Evolutionary conservation across 2,797 vertebrate genomes (phyloP), one percentile per base, ranked within the genome.

Genomic region (Chelon auratus): DNA sequence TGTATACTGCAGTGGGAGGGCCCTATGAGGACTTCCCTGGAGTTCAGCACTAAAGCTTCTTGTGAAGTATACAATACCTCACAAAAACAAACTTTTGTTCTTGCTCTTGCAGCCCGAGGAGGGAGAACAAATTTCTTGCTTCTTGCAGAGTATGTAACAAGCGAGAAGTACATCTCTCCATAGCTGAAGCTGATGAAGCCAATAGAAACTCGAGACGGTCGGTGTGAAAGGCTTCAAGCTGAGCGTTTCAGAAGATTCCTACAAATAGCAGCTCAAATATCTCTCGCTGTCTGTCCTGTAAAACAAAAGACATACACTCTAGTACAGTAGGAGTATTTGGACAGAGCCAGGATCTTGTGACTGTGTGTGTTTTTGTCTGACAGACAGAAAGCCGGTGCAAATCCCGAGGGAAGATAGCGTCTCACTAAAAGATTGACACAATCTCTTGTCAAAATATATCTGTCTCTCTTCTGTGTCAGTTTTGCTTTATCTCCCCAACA

Each of bases 361-460:
- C 45, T 36, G 52, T 63, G 30, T 70, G 61, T 68, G 26, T 15
- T 61, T 30, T 37, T 52, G 45, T 47, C 7, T 33, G 30, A 11
- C 55, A 37, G 67, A 70, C 36, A 57, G 61, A 65, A 59, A 60
- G 47, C 52, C 40, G 2, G 36, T 39, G 54, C 64, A 54, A 78
- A 55, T 80, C 77, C 73, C 59, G 50, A 57, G 50, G 71, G 77
- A 68, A 59, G 43, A 70, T 58, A n/a, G 22, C 18, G 30, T 65
- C 62, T 78, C 62, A 53, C 62, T 62, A 40, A 72, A 58, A 82
- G 77, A 82, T 78, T 81, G 81, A 83, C 73, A 69, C 54, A 75
- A 48, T 54, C 68, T 78, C 68, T 22, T 80, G 77, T 81, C 63
- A 62, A 73, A 78, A 72, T 78, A 70, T 62, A 64, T 85, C 63